These are phyloP conservation scores for Nomada ruficornis DNA, from an alignment of 2,888 invertebrate species.

Conservation along the genomic window DNA sequence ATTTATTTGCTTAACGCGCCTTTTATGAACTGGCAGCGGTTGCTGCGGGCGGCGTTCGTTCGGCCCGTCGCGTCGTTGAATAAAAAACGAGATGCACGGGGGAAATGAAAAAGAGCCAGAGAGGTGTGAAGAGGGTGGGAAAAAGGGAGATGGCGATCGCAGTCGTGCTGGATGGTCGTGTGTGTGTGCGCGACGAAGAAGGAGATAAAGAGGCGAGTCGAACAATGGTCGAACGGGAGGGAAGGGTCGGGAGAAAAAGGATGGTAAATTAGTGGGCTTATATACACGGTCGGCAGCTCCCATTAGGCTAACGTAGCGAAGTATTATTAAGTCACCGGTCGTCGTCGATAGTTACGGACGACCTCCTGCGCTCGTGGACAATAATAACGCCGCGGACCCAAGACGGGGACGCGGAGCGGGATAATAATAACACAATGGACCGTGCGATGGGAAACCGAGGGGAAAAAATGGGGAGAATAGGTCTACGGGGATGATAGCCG, in stretches of 20 bases:
- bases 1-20: conserved; percentile 76
- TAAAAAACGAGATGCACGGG: conserved; percentile 53
- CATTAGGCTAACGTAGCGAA: conserved; percentile 80
- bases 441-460: conserved; percentile 60
- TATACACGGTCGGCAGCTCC: conserved; percentile 76
- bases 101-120: conserved; percentile 2
- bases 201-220: not conserved
- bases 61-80: conserved; percentile 53
- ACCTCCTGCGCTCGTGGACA: conserved; percentile 75
- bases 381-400: conserved; percentile 71
- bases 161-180: conserved; percentile 9
- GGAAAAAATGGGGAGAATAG: conserved; percentile 44
- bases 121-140: conserved; percentile 40
- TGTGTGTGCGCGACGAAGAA: not conserved
- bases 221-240: conserved; percentile 45
- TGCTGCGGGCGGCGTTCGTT: conserved; percentile 55
- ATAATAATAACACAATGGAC: conserved; percentile 74
- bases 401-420: conserved; percentile 59
- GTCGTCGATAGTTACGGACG: conserved; percentile 76
- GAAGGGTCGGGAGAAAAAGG: conserved; percentile 50
- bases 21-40: conserved; percentile 70
- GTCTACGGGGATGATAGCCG: conserved; percentile 36
- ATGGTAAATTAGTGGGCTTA: conserved; percentile 79
- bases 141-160: conserved; percentile 11
- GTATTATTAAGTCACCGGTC: conserved; percentile 81